A percentile compares a stretch with the other conserved stretches of the same genome.
Evolutionary conservation across 92 coral and sea anemone species (phyloP).

Genomic region (Epizoanthus ramosus): DNA sequence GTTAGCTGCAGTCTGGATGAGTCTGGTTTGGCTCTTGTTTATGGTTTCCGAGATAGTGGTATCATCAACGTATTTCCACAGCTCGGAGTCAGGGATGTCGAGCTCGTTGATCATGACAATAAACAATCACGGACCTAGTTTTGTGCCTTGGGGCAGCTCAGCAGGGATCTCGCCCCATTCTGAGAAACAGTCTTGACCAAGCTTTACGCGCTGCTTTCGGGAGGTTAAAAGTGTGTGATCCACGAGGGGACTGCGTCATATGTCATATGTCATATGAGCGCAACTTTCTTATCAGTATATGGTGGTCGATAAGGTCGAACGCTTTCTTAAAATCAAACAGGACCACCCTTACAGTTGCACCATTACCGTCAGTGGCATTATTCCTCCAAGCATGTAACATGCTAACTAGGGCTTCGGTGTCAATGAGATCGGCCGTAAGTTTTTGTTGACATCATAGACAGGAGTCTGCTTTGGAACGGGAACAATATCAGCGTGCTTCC

Average conservation of each 20-base stretch:
- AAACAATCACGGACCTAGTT: slow-evolving; percentile 46
- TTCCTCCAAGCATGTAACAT: not conserved
- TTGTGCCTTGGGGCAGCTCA: slow-evolving; percentile 43
- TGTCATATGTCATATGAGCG: not conserved
- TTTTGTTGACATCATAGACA: not conserved
- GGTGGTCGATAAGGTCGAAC: not conserved
- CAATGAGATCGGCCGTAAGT: not conserved
- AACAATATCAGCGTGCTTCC: not conserved
- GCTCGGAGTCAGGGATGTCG: slow-evolving; percentile 27
- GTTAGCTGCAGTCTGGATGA: not conserved
- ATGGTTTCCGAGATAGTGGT: slow-evolving; percentile 34
- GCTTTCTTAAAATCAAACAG: not conserved
- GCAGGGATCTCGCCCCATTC: slow-evolving; percentile 12
- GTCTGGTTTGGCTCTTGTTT: slow-evolving; percentile 20
- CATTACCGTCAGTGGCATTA: not conserved
- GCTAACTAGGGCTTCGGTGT: not conserved
- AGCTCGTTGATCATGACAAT: slow-evolving; percentile 33
- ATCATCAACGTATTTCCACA: slow-evolving; percentile 28
- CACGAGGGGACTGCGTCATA: not conserved
- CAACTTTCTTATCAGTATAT: not conserved
- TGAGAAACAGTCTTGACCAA: not conserved
- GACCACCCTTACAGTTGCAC: slow-evolving; percentile 2
- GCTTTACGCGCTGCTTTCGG: slow-evolving; percentile 14
- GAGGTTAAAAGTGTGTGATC: not conserved
- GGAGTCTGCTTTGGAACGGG: not conserved